A percentile compares a stretch with the other conserved stretches of the same genome.
phyloP scores from a whole-genome alignment of 2,888 invertebrate genomes.

The Ormyrus thymus region DNA sequence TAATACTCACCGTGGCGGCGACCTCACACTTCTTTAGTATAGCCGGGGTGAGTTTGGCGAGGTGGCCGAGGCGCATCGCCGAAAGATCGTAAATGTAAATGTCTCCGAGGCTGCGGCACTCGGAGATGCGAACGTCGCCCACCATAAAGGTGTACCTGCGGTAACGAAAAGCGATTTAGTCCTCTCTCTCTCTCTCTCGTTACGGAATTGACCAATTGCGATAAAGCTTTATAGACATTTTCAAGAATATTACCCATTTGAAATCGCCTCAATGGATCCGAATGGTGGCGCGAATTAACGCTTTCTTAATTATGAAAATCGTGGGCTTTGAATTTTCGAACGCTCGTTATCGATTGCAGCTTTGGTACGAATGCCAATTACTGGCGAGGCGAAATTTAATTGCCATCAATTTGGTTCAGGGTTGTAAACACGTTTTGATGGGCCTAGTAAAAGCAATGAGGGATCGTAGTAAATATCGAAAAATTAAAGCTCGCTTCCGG shows the following conservation, averaged over 20 bases:
- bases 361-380: neutral
- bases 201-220: slow-evolving; percentile 41
- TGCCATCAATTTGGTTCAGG: neutral
- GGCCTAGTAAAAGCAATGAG: neutral
- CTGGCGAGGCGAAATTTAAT: too few relatives aligned
- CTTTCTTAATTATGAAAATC: slow-evolving; percentile 33
- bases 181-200: neutral
- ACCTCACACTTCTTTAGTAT: slow-evolving; percentile 75
- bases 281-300: slow-evolving; percentile 27
- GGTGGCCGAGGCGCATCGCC: slow-evolving; percentile 66
- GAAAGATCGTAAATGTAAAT: slow-evolving; percentile 72
- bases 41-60: slow-evolving; percentile 72
- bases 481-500: too few relatives aligned
- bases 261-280: neutral
- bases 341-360: neutral
- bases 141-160: slow-evolving; percentile 73
- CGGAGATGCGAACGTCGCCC: slow-evolving; percentile 72
- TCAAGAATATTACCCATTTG: neutral
- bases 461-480: too few relatives aligned
- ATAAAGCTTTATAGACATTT: slow-evolving; percentile 48
- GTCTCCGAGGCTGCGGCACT: slow-evolving; percentile 71
- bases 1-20: slow-evolving; percentile 74
- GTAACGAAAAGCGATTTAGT: slow-evolving; percentile 49
- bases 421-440: neutral
- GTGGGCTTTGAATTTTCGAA: neutral